Evolutionary conservation across 2,888 invertebrate genomes (phyloP), one percentile per base, ranked within the genome.

Genomic region (Odontocolon sp.): DNA sequence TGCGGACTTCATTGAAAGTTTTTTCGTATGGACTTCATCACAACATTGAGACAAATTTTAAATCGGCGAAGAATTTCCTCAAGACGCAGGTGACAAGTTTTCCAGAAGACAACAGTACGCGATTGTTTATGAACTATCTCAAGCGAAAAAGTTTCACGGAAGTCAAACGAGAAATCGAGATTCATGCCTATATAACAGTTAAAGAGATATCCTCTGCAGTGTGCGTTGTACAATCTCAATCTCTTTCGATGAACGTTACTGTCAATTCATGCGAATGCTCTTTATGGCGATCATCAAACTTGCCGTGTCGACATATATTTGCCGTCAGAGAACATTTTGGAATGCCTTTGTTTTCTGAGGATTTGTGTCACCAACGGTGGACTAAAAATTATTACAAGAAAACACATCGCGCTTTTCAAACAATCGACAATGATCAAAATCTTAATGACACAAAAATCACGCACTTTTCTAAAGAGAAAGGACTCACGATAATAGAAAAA

Each of bases 301-400:
- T 76, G 6, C 75, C 72, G 6, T 76, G 78, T 47, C 68, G 76
- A 2, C 76, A 76, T 36, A 66, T 73, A 18, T 79, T 79, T 42
- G 59, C 76, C 2, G 16, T 70, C 1, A 9, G 79, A 45, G 59
- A 52, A 3, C 40, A 57, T 38, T 63, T 57, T 11, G 11, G 16
- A 3, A 18, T 74, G 16, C 23, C 67, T 9, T 38, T 76, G 21
- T 72, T 59, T 28, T 33, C 54, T 1, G 36, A 68, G 47, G 26
- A 21, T 18, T 16, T 69, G n/a, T 72, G 69, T 31, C n/a, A 50
- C 11, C 16, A 52, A 38, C 45, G 76, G 5, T 79, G 69, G 73
- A 72, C 47, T 14, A 79, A 79, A 40, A 18, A 14, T 2, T 78
- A 78, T 36, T 78, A 64, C 23, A 57, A 31, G 40, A 5, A 50